phyloP scores from a whole-genome alignment of 2,113 vertebrate genomes.

The Podocnemis expansa region DNA sequence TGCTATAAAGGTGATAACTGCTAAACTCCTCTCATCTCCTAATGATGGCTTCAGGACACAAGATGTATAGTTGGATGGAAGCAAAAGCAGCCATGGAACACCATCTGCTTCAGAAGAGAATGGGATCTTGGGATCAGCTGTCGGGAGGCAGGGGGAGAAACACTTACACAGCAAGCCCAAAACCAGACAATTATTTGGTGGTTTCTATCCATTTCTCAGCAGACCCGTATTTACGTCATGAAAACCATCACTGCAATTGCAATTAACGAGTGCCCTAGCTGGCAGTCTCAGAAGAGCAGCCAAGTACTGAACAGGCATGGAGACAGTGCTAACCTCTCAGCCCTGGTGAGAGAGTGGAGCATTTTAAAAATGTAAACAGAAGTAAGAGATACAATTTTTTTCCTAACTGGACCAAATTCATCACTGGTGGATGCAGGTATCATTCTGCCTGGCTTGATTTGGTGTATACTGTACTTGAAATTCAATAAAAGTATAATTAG shows the following conservation, averaged over 20 bases:
- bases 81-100: background rate
- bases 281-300: background rate
- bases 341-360: background rate
- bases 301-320: background rate
- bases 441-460: background rate
- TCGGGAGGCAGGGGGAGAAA: background rate
- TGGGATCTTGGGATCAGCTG: background rate
- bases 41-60: background rate
- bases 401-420: background rate
- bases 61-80: background rate
- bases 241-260: background rate
- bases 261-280: background rate
- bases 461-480: background rate
- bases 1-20: no score
- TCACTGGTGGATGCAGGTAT: background rate
- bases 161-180: background rate
- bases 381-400: background rate
- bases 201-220: background rate
- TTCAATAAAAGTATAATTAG: background rate
- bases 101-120: background rate
- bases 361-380: background rate
- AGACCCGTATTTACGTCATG: background rate
- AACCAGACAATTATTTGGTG: background rate
- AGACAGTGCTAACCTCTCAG: background rate
- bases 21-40: background rate